Evolutionary conservation across 2,113 vertebrate genomes (phyloP), one percentile per base, ranked within the genome.

Genomic region (Pseudopodoces humilis): DNA sequence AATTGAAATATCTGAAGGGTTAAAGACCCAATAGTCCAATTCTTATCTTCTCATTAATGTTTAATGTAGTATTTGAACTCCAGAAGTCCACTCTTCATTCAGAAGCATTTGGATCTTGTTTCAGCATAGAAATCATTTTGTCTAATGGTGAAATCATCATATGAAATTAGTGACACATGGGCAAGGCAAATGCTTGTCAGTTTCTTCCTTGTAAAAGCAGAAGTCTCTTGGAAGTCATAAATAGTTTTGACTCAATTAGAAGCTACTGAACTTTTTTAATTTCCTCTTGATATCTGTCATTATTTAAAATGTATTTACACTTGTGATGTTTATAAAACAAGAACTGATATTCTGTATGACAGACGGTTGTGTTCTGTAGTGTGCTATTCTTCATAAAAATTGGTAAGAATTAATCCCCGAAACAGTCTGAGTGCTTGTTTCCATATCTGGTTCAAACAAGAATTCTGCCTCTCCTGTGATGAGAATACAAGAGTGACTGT

Each of bases 371-470:
- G 84, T 89, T 65, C 41, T 46, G 10, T 18, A 60, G 10, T 25
- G 10, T 44, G 3, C 33, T 70, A 15, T 49, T 78, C 35, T 63
- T 91, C 81, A 25, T 13, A 56, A 46, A 35, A 65, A 90, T 44
- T 53, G 10, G 2, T 25, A 17, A 81, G 7, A 69, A 65, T 53
- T 77, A 62, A n/a, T 52, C 12, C 30, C 35, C 67, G 13, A 78
- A 20, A 27, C 28, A 70, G 20, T 55, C 15, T 31, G 3, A 0
- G 0, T 50, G 15, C 15, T 25, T 80, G 10, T 68, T 17, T 77
- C 16, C 27, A 9, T 0, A 1, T 20, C 37, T 60, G 13, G 46
- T 68, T 41, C 31, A 52, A 77, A 47, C 3, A 58, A 60, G 46
- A 43, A 43, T 44, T 6, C 3, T 14, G 14, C 5, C 9, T 85